Base-by-base conservation (phyloP, 2,888 invertebrate species). In the Dryobota labecula region DNA sequence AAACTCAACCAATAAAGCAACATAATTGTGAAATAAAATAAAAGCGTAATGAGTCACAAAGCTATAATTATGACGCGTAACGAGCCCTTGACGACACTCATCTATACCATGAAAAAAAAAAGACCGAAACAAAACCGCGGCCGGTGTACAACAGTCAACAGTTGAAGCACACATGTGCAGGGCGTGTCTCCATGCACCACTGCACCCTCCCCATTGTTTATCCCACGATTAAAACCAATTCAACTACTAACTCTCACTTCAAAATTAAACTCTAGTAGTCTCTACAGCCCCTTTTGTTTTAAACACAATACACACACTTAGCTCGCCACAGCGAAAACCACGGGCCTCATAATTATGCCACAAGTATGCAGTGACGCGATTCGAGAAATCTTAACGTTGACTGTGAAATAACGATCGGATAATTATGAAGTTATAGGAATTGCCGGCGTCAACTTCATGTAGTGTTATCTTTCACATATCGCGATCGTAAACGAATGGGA, bases 201-300 rank as follows among this genome's bases (percentile, higher is more conserved):
- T 92, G 93, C 92, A 86, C 91, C 90, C 93, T 87, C 91, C 91
- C 93, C 86, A 94, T 95, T 96, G 95, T 95, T 95, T 95, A 96
- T 95, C 94, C 95, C 95, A 94, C 96, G 96, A 95, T 95, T 95
- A 95, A 93, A 93, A 94, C 92, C 93, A 94, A 95, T 95, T 95
- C 95, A 94, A 95, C 94, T 90, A 94, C 95, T 95, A 95, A 95
- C 94, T 93, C 94, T 92, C 93, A 92, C 95, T 95, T 93, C 84
- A 94, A 95, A 95, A 95, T 95, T 95, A 94, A 95, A 92, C 94
- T 95, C 88, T 91, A 95, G 94, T 94, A 92, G 80, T 79, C 83
- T 66, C 57, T 41, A 49, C 80, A 90, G 89, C 80, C 86, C 89
- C 91, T 90, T 94, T 95, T 96, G 95, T 95, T 95, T 95, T 94